phyloP scores from a whole-genome alignment of 2,888 invertebrate genomes.

The Orthonevra nobilis region DNA sequence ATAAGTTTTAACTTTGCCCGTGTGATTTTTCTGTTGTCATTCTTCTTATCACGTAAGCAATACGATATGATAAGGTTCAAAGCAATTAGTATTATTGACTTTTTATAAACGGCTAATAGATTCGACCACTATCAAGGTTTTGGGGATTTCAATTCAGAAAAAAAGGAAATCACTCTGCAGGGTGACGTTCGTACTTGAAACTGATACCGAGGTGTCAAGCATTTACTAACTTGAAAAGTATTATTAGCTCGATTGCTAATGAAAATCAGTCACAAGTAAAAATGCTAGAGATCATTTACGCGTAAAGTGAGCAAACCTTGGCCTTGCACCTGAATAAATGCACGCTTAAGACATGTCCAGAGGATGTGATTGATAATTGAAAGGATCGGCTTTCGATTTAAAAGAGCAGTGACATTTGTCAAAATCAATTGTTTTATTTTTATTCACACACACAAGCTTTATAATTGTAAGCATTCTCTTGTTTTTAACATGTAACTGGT shows the following conservation, averaged over 20 bases:
- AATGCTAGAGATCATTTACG: too few relatives aligned
- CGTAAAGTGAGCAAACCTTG: too few relatives aligned
- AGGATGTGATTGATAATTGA: too few relatives aligned
- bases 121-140: background rate
- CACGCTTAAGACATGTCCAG: too few relatives aligned
- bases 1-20: conserved; percentile 8
- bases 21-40: conserved; percentile 17
- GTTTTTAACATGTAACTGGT: too few relatives aligned
- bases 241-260: conserved; percentile 7
- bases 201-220: background rate
- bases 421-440: too few relatives aligned
- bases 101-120: conserved; percentile 48
- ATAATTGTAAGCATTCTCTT: too few relatives aligned
- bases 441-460: too few relatives aligned
- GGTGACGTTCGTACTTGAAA: background rate
- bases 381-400: too few relatives aligned
- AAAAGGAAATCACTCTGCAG: background rate
- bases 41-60: conserved; percentile 36
- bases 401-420: too few relatives aligned
- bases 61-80: conserved; percentile 47
- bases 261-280: conserved; percentile 6
- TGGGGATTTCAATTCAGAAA: conserved; percentile 16
- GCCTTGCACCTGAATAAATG: too few relatives aligned
- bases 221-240: conserved; percentile 4
- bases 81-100: conserved; percentile 39